Conservation (phyloP, 1,140 invertebrate species). For the Drosophila hydei region DNA sequence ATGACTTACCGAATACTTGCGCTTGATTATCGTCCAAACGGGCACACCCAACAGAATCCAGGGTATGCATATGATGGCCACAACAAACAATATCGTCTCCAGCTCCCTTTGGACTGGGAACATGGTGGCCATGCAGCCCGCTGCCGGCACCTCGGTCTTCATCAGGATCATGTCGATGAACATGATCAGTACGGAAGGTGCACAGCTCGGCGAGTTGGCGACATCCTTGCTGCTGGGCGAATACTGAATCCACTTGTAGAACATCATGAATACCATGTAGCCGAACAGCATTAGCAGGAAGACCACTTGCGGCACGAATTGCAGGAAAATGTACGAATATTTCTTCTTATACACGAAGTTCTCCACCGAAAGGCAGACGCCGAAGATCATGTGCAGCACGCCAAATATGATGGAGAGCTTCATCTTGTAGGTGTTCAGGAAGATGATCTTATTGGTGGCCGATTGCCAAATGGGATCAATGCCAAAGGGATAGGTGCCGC, state of each 20-base stretch:
- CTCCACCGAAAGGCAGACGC: constrained; percentile 93
- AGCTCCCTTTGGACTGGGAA: constrained; percentile 88
- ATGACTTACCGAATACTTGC: constrained; percentile 43
- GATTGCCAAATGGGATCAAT: constrained; percentile 94
- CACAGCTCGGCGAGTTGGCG: constrained; percentile 87
- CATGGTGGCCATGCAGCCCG: constrained; percentile 88
- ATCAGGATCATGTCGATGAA: constrained; percentile 97
- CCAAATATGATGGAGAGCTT: constrained; percentile 98
- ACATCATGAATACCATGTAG: constrained; percentile 96
- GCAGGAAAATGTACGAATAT: constrained; percentile 91
- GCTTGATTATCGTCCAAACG: constrained; percentile 85
- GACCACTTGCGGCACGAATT: constrained; percentile 96
- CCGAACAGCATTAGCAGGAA: constrained; percentile 96
- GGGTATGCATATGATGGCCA: constrained; percentile 93
- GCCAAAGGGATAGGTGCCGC: constrained; percentile 70
- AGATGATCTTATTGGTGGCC: constrained; percentile 97
- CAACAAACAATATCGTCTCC: constrained; percentile 89
- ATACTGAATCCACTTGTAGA: constrained; percentile 96
- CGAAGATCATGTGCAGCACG: constrained; percentile 98
- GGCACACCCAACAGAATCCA: constrained; percentile 96
- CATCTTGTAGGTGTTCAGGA: constrained; percentile 99
- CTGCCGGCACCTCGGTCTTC: constrained; percentile 84
- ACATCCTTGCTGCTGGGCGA: constrained; percentile 84
- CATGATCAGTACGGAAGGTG: constrained; percentile 94
- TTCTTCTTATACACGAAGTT: constrained; percentile 95